Evolutionary conservation across 2,113 vertebrate species (phyloP), one percentile per base, ranked within the genome.

Genomic region (Beaufortia kweichowensis): DNA sequence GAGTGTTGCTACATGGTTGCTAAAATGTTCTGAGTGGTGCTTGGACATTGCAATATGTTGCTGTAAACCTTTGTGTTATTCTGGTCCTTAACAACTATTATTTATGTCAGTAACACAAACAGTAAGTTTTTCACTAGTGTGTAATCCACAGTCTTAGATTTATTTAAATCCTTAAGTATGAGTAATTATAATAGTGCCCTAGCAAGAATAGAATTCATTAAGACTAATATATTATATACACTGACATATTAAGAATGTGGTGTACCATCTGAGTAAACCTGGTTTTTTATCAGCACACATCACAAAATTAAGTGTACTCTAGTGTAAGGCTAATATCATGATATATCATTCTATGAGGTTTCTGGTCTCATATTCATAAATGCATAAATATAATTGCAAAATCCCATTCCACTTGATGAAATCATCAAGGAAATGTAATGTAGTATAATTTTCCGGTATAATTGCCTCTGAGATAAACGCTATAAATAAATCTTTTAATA

Each of bases 401-500:
- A 39, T 41, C 29, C 57, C 17, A 33, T 6, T 64, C 7, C 12
- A 64, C 6, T 19, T 33, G 19, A 9, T 6, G 7, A 66, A 46
- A 46, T 15, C 14, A 15, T 23, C 14, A 39, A 9, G 10, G 29
- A 15, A 29, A 61, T 17, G 6, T 61, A 9, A 53, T 53, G 15
- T 21, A n/a, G 14, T 41, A 1, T 21, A 14, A 3, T 12, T 50
- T 28, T 43, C 12, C 24, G 6, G 39, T 5, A 21, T 23, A 53
- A 26, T 11, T 57, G 14, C 21, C 14, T 41, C 28, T 21, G 46
- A 73, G 4, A 73, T 12, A n/a, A 24, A 59, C 35, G 6, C 15
- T 70, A 39, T 35, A 26, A 71, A 57, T 56, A 56, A 57, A 71
- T 23, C 6, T 61, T 43, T 60, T 29, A 73, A 61, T 61, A 59